phyloP scores from a whole-genome alignment of 2,797 vertebrate genomes.

The Synaphobranchus kaupii region DNA sequence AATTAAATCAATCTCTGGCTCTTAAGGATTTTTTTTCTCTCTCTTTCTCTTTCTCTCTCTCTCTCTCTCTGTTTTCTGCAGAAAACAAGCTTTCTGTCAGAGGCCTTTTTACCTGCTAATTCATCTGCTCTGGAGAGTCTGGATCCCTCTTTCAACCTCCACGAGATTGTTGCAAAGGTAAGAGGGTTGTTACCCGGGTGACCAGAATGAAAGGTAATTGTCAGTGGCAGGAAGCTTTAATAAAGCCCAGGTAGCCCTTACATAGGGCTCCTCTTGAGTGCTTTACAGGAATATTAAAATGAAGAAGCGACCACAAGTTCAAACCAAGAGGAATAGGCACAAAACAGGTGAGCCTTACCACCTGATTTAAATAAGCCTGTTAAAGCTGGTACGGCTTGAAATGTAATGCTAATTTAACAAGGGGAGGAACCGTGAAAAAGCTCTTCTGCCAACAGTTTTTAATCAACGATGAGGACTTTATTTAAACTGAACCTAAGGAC shows the following conservation, averaged over 20 bases:
- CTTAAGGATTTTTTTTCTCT: slow-evolving; percentile 49
- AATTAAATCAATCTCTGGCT: slow-evolving; percentile 51
- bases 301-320: not conserved
- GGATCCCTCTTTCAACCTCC: slow-evolving; percentile 84
- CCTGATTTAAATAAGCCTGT: not conserved
- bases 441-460: not conserved
- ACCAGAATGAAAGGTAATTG: slow-evolving; percentile 21
- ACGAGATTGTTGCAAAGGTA: slow-evolving; percentile 90
- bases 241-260: not conserved
- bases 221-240: not conserved
- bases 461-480: not conserved
- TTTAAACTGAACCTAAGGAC: not conserved
- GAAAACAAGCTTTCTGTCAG: slow-evolving; percentile 81
- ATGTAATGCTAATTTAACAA: not conserved
- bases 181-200: slow-evolving; percentile 29
- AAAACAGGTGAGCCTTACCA: not conserved
- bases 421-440: not conserved
- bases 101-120: slow-evolving; percentile 77
- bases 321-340: not conserved
- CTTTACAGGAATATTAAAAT: not conserved
- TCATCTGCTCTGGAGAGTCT: slow-evolving; percentile 68
- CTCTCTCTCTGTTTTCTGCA: slow-evolving; percentile 53
- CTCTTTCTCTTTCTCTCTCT: slow-evolving; percentile 33
- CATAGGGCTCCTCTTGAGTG: not conserved
- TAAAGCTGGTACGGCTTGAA: not conserved